Conservation (phyloP, 2,797 vertebrate genomes). For the Alfaro cultratus region DNA sequence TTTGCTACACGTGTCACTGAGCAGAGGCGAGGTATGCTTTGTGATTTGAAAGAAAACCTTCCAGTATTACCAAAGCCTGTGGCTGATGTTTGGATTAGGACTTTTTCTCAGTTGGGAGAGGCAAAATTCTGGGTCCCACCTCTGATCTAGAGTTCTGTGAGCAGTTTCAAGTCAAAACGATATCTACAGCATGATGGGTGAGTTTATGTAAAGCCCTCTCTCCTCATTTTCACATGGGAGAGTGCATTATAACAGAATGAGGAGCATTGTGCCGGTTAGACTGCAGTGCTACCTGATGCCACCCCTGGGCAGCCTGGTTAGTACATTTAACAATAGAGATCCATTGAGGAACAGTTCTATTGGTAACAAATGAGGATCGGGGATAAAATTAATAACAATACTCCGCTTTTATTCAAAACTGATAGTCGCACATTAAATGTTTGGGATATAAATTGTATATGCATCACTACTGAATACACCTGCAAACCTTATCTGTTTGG, state of each 20-base stretch:
- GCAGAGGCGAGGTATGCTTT: neutral
- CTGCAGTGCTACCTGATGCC: conserved; percentile 50
- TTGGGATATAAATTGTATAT: neutral
- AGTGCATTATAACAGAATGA: conserved; percentile 24
- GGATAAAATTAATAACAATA: conserved; percentile 4
- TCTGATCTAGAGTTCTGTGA: neutral
- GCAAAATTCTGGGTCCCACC: neutral
- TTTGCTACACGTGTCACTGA: neutral
- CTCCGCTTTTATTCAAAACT: neutral
- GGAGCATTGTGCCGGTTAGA: conserved; percentile 23
- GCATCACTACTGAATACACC: neutral
- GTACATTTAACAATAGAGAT: conserved; percentile 23
- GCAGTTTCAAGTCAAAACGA: neutral
- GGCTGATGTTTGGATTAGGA: neutral
- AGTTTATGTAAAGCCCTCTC: neutral
- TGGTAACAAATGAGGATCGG: neutral
- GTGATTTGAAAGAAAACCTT: neutral
- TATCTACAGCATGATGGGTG: neutral
- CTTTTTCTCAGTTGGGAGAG: neutral
- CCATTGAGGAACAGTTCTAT: conserved; percentile 8
- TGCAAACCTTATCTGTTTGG: neutral
- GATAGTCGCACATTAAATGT: neutral
- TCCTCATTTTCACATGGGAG: neutral
- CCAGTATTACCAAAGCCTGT: neutral
- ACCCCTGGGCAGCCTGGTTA: conserved; percentile 3